phyloP scores from a whole-genome alignment of 2,797 vertebrate genomes.

The Luscinia luscinia region DNA sequence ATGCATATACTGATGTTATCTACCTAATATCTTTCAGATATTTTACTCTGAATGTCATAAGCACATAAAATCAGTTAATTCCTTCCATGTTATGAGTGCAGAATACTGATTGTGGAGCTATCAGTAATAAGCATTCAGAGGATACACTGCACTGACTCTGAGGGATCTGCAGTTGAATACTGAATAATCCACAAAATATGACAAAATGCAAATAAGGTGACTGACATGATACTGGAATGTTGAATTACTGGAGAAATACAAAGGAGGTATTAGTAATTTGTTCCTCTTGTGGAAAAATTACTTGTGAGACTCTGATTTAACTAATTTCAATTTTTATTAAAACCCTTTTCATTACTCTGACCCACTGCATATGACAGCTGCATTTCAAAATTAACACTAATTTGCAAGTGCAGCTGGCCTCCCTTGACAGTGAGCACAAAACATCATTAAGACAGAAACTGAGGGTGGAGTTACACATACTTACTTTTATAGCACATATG shows the following conservation, averaged over 20 bases:
- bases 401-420: slow-evolving; percentile 50
- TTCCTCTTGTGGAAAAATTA: slow-evolving; percentile 14
- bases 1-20: neutral
- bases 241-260: neutral
- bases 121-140: slow-evolving; percentile 1
- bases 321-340: slow-evolving; percentile 44
- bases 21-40: slow-evolving; percentile 22
- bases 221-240: slow-evolving; percentile 19
- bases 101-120: slow-evolving; percentile 40
- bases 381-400: slow-evolving; percentile 34
- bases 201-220: slow-evolving; percentile 54
- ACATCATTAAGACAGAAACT: neutral
- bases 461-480: neutral
- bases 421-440: neutral
- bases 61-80: slow-evolving; percentile 42
- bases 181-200: slow-evolving; percentile 44
- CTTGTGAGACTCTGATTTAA: neutral
- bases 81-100: neutral
- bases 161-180: neutral
- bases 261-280: slow-evolving; percentile 39
- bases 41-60: slow-evolving; percentile 31
- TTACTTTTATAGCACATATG: neutral
- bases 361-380: slow-evolving; percentile 44
- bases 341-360: slow-evolving; percentile 30
- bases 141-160: neutral